phyloP scores from a whole-genome alignment of 1,140 invertebrate genomes.

The Heterodera schachtii region DNA sequence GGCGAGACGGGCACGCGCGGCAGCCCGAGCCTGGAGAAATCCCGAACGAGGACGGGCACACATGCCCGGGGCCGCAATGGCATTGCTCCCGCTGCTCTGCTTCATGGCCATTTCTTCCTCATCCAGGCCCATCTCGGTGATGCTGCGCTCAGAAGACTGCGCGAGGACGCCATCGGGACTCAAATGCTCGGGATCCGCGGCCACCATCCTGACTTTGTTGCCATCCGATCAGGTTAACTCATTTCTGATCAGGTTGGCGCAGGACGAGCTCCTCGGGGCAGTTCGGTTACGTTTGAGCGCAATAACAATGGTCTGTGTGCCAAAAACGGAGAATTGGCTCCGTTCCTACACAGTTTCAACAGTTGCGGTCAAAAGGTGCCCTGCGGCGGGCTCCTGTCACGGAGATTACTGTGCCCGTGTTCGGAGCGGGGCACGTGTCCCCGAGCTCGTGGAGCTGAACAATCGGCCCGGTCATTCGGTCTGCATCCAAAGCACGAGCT shows the following conservation, averaged over 20 bases:
- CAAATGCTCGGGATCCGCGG: too few species aligned
- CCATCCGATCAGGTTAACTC: slow-evolving; percentile 4
- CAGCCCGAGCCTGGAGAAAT: too few species aligned
- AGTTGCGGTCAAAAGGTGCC: not conserved
- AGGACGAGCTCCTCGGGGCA: not conserved
- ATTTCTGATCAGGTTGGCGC: not conserved
- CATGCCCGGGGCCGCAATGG: too few species aligned
- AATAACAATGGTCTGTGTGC: not conserved
- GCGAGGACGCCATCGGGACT: too few species aligned
- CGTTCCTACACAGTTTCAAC: not conserved
- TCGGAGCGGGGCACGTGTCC: not conserved
- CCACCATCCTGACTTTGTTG: not conserved
- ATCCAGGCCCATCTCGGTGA: too few species aligned
- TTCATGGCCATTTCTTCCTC: too few species aligned
- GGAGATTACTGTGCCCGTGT: not conserved
- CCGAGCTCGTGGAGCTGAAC: too few species aligned
- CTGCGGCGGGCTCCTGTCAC: not conserved
- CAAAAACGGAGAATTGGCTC: not conserved
- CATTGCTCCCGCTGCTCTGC: too few species aligned
- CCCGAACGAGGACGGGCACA: too few species aligned
- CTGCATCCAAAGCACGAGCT: not conserved
- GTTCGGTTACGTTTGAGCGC: not conserved
- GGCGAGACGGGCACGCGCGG: too few species aligned
- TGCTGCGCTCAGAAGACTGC: too few species aligned
- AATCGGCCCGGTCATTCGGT: not conserved